Conservation (phyloP, 1,140 invertebrate species). For the Chironomus tepperi region DNA sequence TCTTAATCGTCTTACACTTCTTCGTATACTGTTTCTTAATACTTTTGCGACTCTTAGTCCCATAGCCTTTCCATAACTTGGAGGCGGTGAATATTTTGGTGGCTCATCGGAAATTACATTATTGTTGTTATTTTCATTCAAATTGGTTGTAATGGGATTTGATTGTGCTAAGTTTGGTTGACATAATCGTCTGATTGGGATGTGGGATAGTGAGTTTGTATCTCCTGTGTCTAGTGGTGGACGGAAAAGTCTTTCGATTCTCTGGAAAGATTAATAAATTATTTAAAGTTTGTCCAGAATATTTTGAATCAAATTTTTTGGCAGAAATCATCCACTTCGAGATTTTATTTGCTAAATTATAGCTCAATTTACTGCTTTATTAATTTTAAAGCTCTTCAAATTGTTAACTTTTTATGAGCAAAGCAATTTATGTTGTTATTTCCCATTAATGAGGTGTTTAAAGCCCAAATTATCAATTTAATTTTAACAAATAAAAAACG, state of each 20-base stretch:
- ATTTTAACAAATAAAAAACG: too few species aligned
- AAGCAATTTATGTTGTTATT: too few species aligned
- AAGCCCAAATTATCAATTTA: too few species aligned
- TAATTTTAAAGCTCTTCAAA: not conserved
- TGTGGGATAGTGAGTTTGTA: constrained; percentile 43
- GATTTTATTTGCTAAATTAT: too few species aligned
- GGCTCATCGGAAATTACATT: constrained; percentile 62
- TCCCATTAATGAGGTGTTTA: too few species aligned
- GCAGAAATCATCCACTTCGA: too few species aligned
- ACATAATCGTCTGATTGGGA: constrained; percentile 27
- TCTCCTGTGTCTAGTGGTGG: constrained; percentile 52
- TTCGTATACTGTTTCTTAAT: constrained; percentile 65
- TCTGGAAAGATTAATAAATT: constrained; percentile 43
- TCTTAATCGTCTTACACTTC: constrained; percentile 57
- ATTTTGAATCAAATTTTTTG: too few species aligned
- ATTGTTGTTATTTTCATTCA: constrained; percentile 29
- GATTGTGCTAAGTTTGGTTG: constrained; percentile 28
- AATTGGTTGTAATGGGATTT: constrained; percentile 26
- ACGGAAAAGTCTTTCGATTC: constrained; percentile 41
- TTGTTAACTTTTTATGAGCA: not conserved
- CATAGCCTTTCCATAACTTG: constrained; percentile 83
- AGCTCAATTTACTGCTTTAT: too few species aligned
- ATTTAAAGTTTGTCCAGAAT: not conserved
- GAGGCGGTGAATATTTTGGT: constrained; percentile 86
- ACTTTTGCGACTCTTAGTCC: constrained; percentile 72